A percentile compares a stretch with the other conserved stretches of the same genome.
These are phyloP conservation scores for Orgyia antiqua DNA, from an alignment of 2,888 invertebrate genomes.

Conservation along the genomic window DNA sequence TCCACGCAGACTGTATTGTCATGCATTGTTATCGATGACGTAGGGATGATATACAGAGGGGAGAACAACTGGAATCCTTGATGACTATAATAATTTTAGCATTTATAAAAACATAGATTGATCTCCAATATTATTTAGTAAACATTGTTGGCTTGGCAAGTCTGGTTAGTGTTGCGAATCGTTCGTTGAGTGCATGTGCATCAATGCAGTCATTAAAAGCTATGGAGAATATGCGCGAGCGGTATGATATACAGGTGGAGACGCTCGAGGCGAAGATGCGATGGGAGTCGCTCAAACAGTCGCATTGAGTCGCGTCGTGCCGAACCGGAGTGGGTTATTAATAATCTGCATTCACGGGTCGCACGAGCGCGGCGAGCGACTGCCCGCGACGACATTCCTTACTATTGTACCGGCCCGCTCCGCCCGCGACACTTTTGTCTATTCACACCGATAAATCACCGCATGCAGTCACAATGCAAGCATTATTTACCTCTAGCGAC, in stretches of 20 bases:
- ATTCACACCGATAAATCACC: conserved; percentile 74
- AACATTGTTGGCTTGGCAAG: conserved; percentile 13
- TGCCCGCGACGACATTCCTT: conserved; percentile 72
- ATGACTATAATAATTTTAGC: conserved; percentile 50
- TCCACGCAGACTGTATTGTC: conserved; percentile 66
- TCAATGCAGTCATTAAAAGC: conserved; percentile 50
- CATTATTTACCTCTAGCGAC: conserved; percentile 72
- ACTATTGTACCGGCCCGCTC: conserved; percentile 67
- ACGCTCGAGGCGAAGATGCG: conserved; percentile 57
- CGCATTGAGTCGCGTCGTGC: conserved; percentile 40
- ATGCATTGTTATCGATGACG: conserved; percentile 49
- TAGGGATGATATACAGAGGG: conserved; percentile 48
- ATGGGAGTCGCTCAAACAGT: conserved; percentile 43
- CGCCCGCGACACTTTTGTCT: conserved; percentile 75
- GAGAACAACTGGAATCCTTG: conserved; percentile 36
- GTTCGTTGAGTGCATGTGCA: conserved; percentile 27
- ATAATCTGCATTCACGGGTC: conserved; percentile 73
- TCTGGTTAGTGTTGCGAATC: conserved; percentile 15
- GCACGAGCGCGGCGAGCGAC: conserved; percentile 62
- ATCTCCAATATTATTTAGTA: conserved; percentile 41
- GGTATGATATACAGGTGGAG: conserved; percentile 61
- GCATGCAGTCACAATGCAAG: conserved; percentile 56
- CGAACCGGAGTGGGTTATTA: conserved; percentile 68
- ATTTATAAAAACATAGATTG: conserved; percentile 41
- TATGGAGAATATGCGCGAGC: conserved; percentile 52